Conservation (phyloP, 2,888 invertebrate genomes). For the Acanthococcus lagerstroemiae region DNA sequence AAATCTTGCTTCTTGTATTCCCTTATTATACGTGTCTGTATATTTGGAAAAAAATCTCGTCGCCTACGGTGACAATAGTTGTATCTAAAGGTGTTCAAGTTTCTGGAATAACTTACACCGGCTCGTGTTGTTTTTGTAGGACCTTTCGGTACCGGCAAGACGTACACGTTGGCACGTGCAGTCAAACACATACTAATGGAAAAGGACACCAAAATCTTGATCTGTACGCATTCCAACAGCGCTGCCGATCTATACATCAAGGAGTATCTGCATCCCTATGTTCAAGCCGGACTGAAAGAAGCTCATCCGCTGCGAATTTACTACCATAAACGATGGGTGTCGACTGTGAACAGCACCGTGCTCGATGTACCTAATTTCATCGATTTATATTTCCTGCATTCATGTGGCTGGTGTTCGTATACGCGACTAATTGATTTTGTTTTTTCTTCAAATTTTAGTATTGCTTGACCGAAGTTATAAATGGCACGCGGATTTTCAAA, state of each 20-base stretch:
- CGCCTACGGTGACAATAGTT: neutral
- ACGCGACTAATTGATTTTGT: neutral
- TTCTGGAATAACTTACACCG: neutral
- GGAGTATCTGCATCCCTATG: slow-evolving; percentile 69
- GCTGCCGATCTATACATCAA: slow-evolving; percentile 77
- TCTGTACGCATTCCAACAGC: slow-evolving; percentile 80
- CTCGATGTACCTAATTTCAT: slow-evolving; percentile 49
- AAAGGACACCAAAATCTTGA: slow-evolving; percentile 57
- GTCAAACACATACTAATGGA: slow-evolving; percentile 57
- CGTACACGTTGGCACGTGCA: slow-evolving; percentile 67
- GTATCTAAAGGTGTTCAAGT: neutral
- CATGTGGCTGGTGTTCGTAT: neutral
- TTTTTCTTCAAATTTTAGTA: too few species aligned
- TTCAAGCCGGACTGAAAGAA: slow-evolving; percentile 54
- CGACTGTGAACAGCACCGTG: slow-evolving; percentile 61
- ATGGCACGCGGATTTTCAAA: slow-evolving; percentile 51
- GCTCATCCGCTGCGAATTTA: slow-evolving; percentile 66
- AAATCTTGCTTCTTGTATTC: too few species aligned
- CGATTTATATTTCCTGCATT: neutral
- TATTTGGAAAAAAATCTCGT: neutral
- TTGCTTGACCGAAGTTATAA: slow-evolving; percentile 51
- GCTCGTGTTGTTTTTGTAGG: slow-evolving; percentile 40
- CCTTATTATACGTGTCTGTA: neutral
- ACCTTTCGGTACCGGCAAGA: slow-evolving; percentile 81
- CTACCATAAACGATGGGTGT: slow-evolving; percentile 66